Base-by-base conservation (phyloP, 2,888 invertebrate genomes). In the Chymomyza amoena region DNA sequence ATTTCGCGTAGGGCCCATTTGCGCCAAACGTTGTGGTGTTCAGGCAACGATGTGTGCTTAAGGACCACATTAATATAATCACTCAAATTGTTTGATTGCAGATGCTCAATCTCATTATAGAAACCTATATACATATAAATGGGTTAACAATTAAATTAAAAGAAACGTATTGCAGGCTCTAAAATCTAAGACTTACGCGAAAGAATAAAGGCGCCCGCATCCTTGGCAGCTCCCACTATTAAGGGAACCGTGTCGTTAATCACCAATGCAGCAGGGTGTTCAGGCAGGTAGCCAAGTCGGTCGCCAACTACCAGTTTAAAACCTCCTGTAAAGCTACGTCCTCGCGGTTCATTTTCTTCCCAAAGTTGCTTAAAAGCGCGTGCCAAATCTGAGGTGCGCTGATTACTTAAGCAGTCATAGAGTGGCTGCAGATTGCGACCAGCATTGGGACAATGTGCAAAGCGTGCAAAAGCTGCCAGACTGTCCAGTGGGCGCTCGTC, bases 191-290 rank as follows among this genome's bases (percentile, higher is more conserved):
- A 81, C 91, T 89, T 81, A 93, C 93, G 89, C 69, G 90, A 90
- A 56, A 92, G 70, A 56, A 92, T 89, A 61, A 92, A 92, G n/a
- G 92, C 91, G 10, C 93, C 92, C 61, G 93, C 93, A 70, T 93
- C 91, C 76, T 92, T 92, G 16, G 92, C 90, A 1, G 93, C 92
- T 2, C 94, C 93, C 20, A 91, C 90, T 25, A 91, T 81, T 52
- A 91, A 81, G 0, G 92, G 92, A 69, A 91, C 91, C 7, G 81
- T 79, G 16, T 80, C 84, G 45, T 76, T 79, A 60, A 73, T 79
- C 4, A 87, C 69, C 73, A 91, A 74, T 5, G 87, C 73, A 0
- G 89, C 89, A 0, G 91, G 91, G 68, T 89, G 89, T 13, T 78
- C 75, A 0, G 89, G 87, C 65, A 91, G 76, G 60, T 86, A 89